A percentile compares a stretch with the other conserved stretches of the same genome.
phyloP scores from a whole-genome alignment of 2,888 invertebrate species.

The Aphodius sticticus region DNA sequence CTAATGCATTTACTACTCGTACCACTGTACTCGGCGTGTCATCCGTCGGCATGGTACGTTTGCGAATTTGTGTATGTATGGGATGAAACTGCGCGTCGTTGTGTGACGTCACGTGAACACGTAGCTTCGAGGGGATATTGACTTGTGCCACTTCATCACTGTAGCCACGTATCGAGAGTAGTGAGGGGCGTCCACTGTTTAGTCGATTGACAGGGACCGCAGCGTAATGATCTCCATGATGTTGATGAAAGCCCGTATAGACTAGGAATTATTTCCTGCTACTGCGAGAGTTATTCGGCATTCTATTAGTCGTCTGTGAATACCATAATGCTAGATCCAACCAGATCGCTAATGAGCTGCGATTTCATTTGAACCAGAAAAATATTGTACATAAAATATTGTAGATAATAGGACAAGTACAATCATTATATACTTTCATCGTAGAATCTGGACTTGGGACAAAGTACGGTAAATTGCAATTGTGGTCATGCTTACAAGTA shows the following conservation, averaged over 20 bases:
- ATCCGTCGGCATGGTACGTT: neutral
- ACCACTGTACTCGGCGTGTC: neutral
- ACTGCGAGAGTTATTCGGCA: neutral
- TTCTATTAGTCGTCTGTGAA: neutral
- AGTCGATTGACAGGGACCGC: neutral
- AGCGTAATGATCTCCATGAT: neutral
- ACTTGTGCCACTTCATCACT: constrained; percentile 4
- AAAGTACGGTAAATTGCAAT: no score
- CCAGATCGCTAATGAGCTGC: neutral
- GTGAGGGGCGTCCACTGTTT: neutral
- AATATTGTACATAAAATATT: neutral
- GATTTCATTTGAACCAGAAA: neutral
- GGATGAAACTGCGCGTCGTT: neutral
- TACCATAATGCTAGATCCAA: neutral
- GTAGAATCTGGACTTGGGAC: no score
- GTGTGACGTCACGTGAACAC: neutral
- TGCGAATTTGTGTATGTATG: neutral
- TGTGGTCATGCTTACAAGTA: no score
- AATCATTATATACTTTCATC: no score
- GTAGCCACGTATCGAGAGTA: neutral
- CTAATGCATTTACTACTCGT: neutral
- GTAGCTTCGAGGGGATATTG: neutral
- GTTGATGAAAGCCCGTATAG: neutral
- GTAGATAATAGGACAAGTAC: no score
- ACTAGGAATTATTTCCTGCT: neutral